Evolutionary conservation across 1,140 invertebrate species (phyloP), one percentile per base, ranked within the genome.

Genomic region (Drosophila ananassae): DNA sequence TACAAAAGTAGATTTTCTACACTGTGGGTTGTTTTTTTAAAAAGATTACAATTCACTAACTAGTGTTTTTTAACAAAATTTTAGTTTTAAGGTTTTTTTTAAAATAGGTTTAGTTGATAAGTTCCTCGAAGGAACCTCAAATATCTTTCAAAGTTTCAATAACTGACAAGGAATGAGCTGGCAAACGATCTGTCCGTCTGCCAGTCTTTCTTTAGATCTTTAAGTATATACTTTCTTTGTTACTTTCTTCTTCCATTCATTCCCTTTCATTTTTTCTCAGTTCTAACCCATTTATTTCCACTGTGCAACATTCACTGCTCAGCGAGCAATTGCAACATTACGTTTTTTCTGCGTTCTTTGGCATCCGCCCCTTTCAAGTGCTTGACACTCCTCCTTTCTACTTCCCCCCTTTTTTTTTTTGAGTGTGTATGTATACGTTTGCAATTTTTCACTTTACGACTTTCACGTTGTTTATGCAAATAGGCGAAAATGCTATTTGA

Each of bases 401-500:
- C 81, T 61, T 63, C 47, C 64, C 79, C 50, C 77, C 67, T 53
- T 63, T 64, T 60, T 17, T 37, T 55, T 10, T 32, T 54, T 59
- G 64, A 80, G 66, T 82, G 79, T 73, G 13, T 73, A n/a, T 21
- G 13, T 44, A 44, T 6, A 17, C 17, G 17, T 82, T 73, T 69
- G 75, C 79, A 87, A 87, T 89, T 89, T 87, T 87, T 87, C 83
- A 82, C 83, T 87, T 87, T 87, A 73, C 75, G 82, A 82, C 82
- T 87, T 87, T 82, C 82, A 69, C 78, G 67, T 89, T 87, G 79
- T 89, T 83, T 89, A 89, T 89, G 83, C 84, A 89, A 89, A 89
- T 89, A 74, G 78, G 79, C 84, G 76, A 75, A 89, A 87, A 83
- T 78, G 58, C 82, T 79, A 82, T 87, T 85, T 82, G 78, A 85